A percentile compares a stretch with the other conserved stretches of the same genome.
phyloP scores from a whole-genome alignment of 2,888 invertebrate genomes.

The Fissipunctia ypsillon region DNA sequence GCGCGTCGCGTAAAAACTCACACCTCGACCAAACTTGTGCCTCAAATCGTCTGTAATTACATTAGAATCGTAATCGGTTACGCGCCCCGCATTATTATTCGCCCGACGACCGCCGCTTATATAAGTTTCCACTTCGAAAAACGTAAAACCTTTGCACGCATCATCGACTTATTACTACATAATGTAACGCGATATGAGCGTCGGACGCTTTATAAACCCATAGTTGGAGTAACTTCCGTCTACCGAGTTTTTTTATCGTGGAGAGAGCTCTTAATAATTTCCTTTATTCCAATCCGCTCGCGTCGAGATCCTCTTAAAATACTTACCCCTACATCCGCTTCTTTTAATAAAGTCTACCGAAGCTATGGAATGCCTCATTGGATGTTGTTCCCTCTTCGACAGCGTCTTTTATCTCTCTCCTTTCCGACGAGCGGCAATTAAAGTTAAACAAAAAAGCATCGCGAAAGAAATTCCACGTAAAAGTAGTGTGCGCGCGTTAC shows the following conservation, averaged over 20 bases:
- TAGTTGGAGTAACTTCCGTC: constrained; percentile 86
- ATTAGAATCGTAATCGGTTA: constrained; percentile 83
- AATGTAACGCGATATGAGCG: constrained; percentile 80
- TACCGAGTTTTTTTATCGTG: constrained; percentile 80
- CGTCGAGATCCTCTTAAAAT: constrained; percentile 89
- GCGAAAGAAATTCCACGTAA: constrained; percentile 85
- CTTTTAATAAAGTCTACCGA: constrained; percentile 89
- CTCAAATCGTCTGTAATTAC: constrained; percentile 78
- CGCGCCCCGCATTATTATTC: constrained; percentile 82
- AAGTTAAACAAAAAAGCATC: constrained; percentile 82
- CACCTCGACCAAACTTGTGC: constrained; percentile 74
- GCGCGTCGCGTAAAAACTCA: constrained; percentile 75
- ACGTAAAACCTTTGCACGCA: constrained; percentile 82
- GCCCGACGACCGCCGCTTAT: constrained; percentile 76
- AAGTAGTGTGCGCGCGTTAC: constrained; percentile 74
- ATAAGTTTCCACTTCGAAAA: constrained; percentile 82
- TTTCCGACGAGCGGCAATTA: constrained; percentile 85
- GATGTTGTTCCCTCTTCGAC: constrained; percentile 82
- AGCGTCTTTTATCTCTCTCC: constrained; percentile 85
- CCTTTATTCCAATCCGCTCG: constrained; percentile 89
- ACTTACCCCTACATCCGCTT: constrained; percentile 90
- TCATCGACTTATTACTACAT: constrained; percentile 81
- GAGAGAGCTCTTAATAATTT: constrained; percentile 89
- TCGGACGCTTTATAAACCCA: constrained; percentile 77
- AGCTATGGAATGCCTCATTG: constrained; percentile 86